These are phyloP conservation scores for Gavialis gangeticus DNA, from an alignment of 2,113 vertebrate genomes.

Conservation along the genomic window DNA sequence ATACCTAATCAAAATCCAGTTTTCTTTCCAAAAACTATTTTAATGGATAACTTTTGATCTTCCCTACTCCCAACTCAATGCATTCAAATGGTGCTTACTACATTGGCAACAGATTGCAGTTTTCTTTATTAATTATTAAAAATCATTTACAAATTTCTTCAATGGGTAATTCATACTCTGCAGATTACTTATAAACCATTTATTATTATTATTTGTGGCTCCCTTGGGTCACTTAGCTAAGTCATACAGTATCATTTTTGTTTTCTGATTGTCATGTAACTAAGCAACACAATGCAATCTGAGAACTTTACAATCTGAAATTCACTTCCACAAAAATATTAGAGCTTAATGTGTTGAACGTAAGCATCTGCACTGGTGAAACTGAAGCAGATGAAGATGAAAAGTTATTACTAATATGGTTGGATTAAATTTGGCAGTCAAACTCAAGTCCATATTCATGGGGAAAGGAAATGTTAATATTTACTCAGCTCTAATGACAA, in stretches of 20 bases:
- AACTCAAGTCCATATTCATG: background rate
- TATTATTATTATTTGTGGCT: background rate
- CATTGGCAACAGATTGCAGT: background rate
- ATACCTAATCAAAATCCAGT: background rate
- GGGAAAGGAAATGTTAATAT: background rate
- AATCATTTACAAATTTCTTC: background rate
- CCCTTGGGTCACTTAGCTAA: background rate
- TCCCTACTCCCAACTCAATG: background rate
- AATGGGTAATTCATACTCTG: background rate
- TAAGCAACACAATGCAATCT: background rate
- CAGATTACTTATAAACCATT: background rate
- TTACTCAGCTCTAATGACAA: constrained; percentile 15
- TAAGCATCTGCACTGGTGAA: background rate
- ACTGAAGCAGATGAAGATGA: background rate
- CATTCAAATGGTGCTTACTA: background rate
- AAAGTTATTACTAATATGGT: background rate
- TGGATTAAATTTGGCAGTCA: constrained; percentile 8
- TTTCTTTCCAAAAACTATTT: background rate
- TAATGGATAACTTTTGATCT: background rate
- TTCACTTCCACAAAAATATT: background rate
- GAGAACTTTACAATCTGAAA: background rate
- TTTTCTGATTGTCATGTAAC: constrained; percentile 6
- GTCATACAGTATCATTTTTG: background rate
- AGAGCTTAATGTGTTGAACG: background rate
- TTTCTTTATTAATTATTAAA: background rate